phyloP scores from a whole-genome alignment of 2,888 invertebrate genomes.

The Rugalucina vietnamica region DNA sequence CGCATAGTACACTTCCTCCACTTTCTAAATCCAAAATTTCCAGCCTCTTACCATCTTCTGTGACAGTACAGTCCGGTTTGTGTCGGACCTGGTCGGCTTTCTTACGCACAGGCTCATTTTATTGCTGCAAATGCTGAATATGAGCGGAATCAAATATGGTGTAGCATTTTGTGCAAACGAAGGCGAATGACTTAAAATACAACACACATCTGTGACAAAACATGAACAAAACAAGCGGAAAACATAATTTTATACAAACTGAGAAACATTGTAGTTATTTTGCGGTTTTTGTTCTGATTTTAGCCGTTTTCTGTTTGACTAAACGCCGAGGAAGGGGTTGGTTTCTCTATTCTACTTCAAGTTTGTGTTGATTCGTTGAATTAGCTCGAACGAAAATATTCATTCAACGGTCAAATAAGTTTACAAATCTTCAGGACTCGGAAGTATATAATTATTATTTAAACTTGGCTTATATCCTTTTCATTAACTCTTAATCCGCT shows the following conservation, averaged over 20 bases:
- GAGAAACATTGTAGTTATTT: too few relatives aligned
- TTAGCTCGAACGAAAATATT: background rate
- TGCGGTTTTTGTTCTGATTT: background rate
- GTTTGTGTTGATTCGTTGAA: background rate
- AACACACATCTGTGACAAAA: slow-evolving; percentile 1
- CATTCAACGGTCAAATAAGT: slow-evolving; percentile 3
- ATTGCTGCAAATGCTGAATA: background rate
- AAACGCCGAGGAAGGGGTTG: background rate
- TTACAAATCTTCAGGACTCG: background rate
- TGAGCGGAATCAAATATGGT: background rate
- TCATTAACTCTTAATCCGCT: background rate
- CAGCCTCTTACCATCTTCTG: too few relatives aligned
- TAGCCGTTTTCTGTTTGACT: background rate
- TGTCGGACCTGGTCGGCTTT: too few relatives aligned
- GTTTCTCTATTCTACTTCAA: too few relatives aligned
- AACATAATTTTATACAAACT: too few relatives aligned
- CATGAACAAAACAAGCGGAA: background rate
- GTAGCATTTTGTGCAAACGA: background rate
- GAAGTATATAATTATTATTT: slow-evolving; percentile 1
- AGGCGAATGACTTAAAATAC: background rate
- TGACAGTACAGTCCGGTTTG: too few relatives aligned
- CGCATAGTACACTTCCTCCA: too few relatives aligned
- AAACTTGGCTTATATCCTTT: slow-evolving; percentile 10
- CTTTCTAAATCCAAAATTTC: too few relatives aligned
- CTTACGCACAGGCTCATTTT: too few relatives aligned